Percentiles rank a stretch among this genome's conserved stretches.
Evolutionary conservation across 2,797 vertebrate genomes (phyloP).

Genomic region (Caiman crocodilus): DNA sequence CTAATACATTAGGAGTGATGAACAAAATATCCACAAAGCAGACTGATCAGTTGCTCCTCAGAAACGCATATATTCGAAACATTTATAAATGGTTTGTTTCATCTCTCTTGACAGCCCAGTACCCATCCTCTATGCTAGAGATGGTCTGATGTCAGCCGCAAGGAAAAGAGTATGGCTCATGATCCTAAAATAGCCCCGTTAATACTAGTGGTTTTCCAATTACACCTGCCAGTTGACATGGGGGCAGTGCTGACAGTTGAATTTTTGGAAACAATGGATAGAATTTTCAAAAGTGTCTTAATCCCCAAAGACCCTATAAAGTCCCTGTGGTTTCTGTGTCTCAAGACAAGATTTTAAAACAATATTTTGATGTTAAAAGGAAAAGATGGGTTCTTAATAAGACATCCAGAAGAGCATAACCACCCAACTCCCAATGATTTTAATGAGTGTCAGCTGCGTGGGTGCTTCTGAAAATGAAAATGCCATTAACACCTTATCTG

Average conservation of each 20-base stretch:
- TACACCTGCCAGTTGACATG: not conserved
- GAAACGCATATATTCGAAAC: not conserved
- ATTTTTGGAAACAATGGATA: not conserved
- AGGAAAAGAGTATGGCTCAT: not conserved
- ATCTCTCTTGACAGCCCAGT: not conserved
- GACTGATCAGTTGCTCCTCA: not conserved
- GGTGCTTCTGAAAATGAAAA: no score
- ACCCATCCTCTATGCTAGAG: not conserved
- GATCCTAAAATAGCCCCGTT: not conserved
- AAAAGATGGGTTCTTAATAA: no score
- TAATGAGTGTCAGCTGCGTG: no score
- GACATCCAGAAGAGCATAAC: no score
- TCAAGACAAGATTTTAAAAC: not conserved
- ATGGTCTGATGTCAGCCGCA: not conserved
- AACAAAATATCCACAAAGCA: not conserved
- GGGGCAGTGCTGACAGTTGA: not conserved
- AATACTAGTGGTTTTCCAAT: not conserved
- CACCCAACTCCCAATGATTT: no score
- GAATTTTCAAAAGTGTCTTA: not conserved
- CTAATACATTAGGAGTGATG: not conserved
- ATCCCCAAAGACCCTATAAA: not conserved
- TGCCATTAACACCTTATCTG: no score
- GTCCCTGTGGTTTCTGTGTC: not conserved
- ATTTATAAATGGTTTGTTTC: not conserved
- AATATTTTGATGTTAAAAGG: no score